These are phyloP conservation scores for Vidua chalybeata DNA, from an alignment of 2,113 vertebrate genomes.

Conservation along the genomic window DNA sequence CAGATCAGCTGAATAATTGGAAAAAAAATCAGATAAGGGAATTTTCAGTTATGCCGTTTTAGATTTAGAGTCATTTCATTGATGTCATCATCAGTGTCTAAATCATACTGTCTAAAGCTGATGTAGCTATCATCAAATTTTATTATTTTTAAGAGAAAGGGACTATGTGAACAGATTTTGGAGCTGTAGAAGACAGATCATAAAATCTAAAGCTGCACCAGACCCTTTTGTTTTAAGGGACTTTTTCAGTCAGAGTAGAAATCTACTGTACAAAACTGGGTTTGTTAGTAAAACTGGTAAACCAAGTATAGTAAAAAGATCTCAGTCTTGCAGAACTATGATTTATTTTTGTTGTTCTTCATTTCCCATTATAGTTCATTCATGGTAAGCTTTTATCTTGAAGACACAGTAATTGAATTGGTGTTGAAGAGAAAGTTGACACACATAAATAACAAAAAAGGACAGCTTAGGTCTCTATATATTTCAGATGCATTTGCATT, in stretches of 20 bases:
- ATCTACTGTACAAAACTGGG: background rate
- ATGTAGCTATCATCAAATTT: background rate
- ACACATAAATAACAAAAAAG: conserved; percentile 29
- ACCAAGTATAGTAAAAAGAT: background rate
- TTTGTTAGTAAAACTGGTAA: background rate
- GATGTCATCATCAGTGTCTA: background rate
- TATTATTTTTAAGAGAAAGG: background rate
- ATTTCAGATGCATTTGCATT: conserved; percentile 43
- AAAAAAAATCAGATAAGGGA: background rate
- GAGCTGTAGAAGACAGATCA: background rate
- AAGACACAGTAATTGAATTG: conserved; percentile 56
- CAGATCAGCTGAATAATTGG: background rate
- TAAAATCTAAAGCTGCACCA: background rate
- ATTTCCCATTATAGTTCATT: conserved; percentile 32
- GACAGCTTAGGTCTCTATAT: background rate
- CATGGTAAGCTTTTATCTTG: conserved; percentile 45
- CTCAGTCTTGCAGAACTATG: background rate
- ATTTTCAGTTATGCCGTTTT: background rate
- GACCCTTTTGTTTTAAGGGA: background rate
- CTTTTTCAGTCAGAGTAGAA: background rate
- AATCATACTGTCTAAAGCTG: background rate
- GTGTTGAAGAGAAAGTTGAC: conserved; percentile 47
- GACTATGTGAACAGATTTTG: background rate
- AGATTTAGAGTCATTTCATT: background rate
- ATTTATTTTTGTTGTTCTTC: conserved; percentile 27